phyloP scores from a whole-genome alignment of 2,113 vertebrate genomes.

The Platysteira castanea region DNA sequence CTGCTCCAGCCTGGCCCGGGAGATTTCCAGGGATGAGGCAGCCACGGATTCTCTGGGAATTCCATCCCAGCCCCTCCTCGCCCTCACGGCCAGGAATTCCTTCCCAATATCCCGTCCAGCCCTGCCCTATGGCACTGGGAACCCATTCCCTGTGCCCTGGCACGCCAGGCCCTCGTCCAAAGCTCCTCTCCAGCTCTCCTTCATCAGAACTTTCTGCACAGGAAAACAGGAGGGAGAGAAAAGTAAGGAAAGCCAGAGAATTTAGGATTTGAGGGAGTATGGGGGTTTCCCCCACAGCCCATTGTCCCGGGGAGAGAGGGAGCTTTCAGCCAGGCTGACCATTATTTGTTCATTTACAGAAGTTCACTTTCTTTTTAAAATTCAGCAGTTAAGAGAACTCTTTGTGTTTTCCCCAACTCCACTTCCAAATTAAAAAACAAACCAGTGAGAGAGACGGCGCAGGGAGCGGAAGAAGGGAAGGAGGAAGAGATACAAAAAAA shows the following conservation, averaged over 20 bases:
- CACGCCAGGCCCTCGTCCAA: not conserved
- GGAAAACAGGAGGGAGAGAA: not conserved
- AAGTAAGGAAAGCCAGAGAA: not conserved
- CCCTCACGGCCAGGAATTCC: not conserved
- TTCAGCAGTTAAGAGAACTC: not conserved
- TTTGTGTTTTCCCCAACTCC: not conserved
- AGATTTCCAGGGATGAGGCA: not conserved
- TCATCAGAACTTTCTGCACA: not conserved
- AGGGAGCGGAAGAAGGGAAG: not conserved
- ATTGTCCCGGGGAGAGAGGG: not conserved
- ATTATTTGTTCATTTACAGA: not conserved
- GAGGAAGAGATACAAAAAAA: not conserved
- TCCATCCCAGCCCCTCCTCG: not conserved
- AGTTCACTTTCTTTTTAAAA: not conserved
- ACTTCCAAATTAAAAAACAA: not conserved
- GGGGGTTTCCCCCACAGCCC: not conserved
- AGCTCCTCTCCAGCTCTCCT: not conserved
- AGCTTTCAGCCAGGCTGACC: not conserved
- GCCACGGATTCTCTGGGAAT: not conserved
- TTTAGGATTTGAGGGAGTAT: rapidly evolving
- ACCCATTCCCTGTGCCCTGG: not conserved
- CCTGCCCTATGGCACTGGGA: not conserved
- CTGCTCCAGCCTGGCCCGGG: not conserved
- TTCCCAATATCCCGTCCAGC: not conserved
- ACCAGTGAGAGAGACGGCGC: not conserved